Evolutionary conservation across 2,888 invertebrate genomes (phyloP).

Genomic region (Megalurothrips usitatus): DNA sequence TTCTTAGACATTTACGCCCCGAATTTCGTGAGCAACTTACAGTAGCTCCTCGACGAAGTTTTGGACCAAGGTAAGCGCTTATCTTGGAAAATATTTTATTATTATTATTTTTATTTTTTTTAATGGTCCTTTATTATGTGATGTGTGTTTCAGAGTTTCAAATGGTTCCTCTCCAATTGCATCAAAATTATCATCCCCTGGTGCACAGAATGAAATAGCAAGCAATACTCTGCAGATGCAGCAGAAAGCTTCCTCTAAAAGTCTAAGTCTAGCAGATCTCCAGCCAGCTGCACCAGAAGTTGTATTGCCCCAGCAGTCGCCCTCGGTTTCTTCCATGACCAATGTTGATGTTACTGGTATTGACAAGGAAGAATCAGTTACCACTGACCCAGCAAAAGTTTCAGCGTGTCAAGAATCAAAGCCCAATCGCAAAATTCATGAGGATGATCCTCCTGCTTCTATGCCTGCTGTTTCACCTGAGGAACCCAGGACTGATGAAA

Average conservation of each 20-base stretch:
- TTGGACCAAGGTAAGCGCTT: background rate
- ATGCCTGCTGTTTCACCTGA: slow-evolving; percentile 25
- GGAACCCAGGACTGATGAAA: slow-evolving; percentile 34
- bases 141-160: background rate
- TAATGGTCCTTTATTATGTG: background rate
- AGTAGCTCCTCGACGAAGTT: slow-evolving; percentile 46
- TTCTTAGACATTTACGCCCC: slow-evolving; percentile 74
- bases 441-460: background rate
- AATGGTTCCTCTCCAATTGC: background rate
- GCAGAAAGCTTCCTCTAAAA: no score
- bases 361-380: background rate
- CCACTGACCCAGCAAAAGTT: background rate
- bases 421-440: background rate
- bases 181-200: background rate
- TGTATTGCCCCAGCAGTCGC: slow-evolving; percentile 42
- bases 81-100: no score
- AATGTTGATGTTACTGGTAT: background rate
- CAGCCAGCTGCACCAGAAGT: slow-evolving; percentile 49
- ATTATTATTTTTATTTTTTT: background rate
- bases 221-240: no score
- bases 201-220: background rate
- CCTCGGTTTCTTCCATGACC: background rate
- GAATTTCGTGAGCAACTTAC: slow-evolving; percentile 82
- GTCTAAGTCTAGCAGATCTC: slow-evolving; percentile 45
- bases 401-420: background rate